These are phyloP conservation scores for Torymus aiolomorphi DNA, from an alignment of 2,888 invertebrate species.

Conservation along the genomic window DNA sequence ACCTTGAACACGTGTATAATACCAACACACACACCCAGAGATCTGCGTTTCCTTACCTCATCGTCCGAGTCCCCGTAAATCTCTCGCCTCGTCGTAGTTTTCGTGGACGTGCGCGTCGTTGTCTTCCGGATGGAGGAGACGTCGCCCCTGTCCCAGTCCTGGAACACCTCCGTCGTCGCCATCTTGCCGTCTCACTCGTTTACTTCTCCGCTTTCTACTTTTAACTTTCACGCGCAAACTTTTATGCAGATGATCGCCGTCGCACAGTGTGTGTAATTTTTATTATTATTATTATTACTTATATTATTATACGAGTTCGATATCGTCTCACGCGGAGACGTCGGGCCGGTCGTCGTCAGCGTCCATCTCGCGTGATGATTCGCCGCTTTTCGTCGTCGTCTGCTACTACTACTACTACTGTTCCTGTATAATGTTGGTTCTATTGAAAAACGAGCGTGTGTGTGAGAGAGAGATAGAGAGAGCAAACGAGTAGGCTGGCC, in stretches of 20 bases:
- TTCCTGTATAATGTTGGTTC: neutral
- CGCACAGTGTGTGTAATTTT: no score
- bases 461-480: no score
- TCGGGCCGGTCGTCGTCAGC: constrained; percentile 50
- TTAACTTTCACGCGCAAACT: neutral
- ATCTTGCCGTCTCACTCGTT: constrained; percentile 60
- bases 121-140: constrained; percentile 63
- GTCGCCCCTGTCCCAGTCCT: constrained; percentile 74
- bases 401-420: no score
- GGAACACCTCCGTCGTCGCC: constrained; percentile 74
- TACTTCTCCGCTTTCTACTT: constrained; percentile 7
- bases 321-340: no score
- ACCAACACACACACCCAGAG: neutral
- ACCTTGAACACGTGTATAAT: no score
- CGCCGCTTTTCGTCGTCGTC: no score
- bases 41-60: constrained; percentile 51
- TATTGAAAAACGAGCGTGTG: constrained; percentile 11
- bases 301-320: no score
- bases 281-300: no score
- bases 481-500: no score
- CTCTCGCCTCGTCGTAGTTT: constrained; percentile 31
- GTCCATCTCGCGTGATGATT: constrained; percentile 51
- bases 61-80: constrained; percentile 36
- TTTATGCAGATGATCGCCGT: neutral
- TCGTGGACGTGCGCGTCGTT: constrained; percentile 66